Conservation (phyloP, 1,140 invertebrate species). For the Drosophila carrolli region DNA sequence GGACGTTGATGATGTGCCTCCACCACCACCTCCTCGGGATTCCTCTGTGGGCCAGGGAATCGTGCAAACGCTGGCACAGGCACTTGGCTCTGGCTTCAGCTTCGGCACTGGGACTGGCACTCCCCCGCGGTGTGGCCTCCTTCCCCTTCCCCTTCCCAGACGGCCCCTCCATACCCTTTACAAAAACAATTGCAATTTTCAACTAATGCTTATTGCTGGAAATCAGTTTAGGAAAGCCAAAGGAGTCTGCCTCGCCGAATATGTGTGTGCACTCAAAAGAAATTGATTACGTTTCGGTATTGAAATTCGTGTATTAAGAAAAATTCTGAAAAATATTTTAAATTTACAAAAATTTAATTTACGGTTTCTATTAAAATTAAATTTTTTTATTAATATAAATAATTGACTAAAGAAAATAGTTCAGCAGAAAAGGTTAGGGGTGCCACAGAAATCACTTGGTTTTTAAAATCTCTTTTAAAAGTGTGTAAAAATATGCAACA, state of each 20-base stretch:
- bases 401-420: too few species aligned
- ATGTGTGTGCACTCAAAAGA: constrained; percentile 29
- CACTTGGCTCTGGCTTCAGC: constrained; percentile 20
- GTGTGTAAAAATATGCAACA: too few species aligned
- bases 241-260: constrained; percentile 53
- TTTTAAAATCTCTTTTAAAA: too few species aligned
- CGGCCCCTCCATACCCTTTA: constrained; percentile 20
- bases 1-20: constrained; percentile 79
- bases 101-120: constrained; percentile 54
- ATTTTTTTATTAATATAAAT: too few species aligned
- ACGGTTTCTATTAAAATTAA: too few species aligned
- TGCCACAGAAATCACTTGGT: too few species aligned
- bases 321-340: background rate
- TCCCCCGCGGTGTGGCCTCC: constrained; percentile 71
- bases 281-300: background rate
- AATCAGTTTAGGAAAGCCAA: constrained; percentile 81
- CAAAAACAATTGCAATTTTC: constrained; percentile 84
- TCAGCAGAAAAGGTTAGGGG: too few species aligned
- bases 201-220: constrained; percentile 84
- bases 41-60: constrained; percentile 50
- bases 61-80: constrained; percentile 61
- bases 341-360: background rate
- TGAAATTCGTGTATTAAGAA: background rate
- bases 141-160: background rate
- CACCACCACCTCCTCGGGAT: constrained; percentile 39